These are phyloP conservation scores for Pterocles burchelli DNA, from an alignment of 2,113 vertebrate genomes.

Conservation along the genomic window DNA sequence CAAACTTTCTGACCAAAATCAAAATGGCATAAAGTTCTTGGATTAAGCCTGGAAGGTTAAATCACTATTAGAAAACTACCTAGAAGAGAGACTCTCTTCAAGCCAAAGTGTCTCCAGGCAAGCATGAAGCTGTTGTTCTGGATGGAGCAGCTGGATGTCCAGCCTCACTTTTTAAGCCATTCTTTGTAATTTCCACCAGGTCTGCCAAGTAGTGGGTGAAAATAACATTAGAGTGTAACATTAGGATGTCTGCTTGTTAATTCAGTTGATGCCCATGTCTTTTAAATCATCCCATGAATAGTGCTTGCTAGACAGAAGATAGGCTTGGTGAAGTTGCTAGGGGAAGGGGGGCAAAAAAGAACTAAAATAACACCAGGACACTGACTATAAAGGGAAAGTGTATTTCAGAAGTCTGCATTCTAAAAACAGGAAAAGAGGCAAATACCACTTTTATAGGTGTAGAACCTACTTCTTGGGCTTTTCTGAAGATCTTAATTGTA, in stretches of 20 bases:
- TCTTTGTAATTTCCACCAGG: not conserved
- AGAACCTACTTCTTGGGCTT: not conserved
- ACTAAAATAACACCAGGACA: not conserved
- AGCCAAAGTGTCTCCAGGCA: not conserved
- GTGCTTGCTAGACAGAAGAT: not conserved
- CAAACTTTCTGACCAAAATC: not conserved
- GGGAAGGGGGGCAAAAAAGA: not conserved
- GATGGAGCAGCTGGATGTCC: not conserved
- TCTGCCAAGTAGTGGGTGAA: not conserved
- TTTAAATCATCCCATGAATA: not conserved
- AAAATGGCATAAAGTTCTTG: not conserved
- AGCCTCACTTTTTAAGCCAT: not conserved
- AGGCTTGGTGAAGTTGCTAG: not conserved
- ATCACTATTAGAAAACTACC: not conserved
- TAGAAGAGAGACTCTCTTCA: not conserved
- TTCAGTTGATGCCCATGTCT: not conserved
- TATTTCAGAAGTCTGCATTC: not conserved
- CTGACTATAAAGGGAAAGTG: not conserved
- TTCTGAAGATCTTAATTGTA: not conserved
- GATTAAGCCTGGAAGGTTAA: not conserved
- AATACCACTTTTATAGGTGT: not conserved
- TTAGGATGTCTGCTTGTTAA: not conserved
- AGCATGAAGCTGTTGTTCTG: not conserved
- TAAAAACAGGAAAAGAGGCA: not conserved
- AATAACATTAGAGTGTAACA: not conserved